Evolutionary conservation across 2,888 invertebrate species (phyloP).

Genomic region (Leptogaster cylindrica): DNA sequence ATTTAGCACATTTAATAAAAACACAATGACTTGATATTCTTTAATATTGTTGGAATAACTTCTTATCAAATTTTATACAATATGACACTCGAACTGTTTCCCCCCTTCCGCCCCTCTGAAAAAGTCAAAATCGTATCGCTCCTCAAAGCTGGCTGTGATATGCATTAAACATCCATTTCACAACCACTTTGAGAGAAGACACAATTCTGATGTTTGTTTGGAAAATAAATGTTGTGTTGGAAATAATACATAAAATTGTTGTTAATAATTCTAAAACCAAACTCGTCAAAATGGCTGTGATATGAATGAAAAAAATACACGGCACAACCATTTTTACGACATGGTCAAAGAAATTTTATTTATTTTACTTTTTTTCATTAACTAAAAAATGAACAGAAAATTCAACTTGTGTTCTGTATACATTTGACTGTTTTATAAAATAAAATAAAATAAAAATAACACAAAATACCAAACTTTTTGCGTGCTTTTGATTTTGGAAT

Average conservation of each 20-base stretch:
- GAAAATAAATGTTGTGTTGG: background rate
- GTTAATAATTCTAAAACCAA: slow-evolving; percentile 58
- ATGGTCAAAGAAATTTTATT: slow-evolving; percentile 22
- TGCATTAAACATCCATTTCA: slow-evolving; percentile 75
- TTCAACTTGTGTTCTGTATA: background rate
- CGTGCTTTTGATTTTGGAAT: background rate
- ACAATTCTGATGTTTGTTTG: slow-evolving; percentile 51
- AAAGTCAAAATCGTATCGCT: slow-evolving; percentile 66
- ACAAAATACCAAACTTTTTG: no score
- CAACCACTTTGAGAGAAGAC: slow-evolving; percentile 88
- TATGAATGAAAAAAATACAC: slow-evolving; percentile 57
- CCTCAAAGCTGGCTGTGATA: slow-evolving; percentile 99
- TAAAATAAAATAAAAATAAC: no score
- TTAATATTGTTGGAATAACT: no score
- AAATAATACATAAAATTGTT: background rate
- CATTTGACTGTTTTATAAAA: no score
- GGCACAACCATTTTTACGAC: slow-evolving; percentile 59
- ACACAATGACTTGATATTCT: no score
- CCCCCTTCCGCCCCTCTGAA: background rate
- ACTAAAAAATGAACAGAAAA: background rate
- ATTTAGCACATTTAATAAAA: no score
- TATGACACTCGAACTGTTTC: slow-evolving; percentile 35
- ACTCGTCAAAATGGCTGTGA: slow-evolving; percentile 64
- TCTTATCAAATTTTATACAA: no score
- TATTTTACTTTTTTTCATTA: background rate